Percentiles rank a stretch among this genome's conserved stretches.
These are phyloP conservation scores for Notocelia uddmanniana DNA, from an alignment of 2,888 invertebrate genomes.

Conservation along the genomic window DNA sequence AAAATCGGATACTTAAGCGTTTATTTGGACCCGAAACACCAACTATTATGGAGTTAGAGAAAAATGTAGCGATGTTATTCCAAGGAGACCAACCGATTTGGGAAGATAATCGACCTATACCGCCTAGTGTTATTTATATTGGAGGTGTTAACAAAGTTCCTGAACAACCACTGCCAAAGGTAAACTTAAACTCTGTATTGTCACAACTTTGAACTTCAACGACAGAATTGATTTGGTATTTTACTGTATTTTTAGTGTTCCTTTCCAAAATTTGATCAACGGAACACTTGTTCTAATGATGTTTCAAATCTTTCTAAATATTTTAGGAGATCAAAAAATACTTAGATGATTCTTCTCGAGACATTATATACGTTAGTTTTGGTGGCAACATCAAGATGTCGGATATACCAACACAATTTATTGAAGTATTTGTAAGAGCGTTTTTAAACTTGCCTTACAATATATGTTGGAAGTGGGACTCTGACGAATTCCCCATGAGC, in stretches of 20 bases:
- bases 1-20: slow-evolving; percentile 49
- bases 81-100: slow-evolving; percentile 70
- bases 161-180: slow-evolving; percentile 64
- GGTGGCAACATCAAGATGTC: slow-evolving; percentile 63
- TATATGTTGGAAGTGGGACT: slow-evolving; percentile 70
- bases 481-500: slow-evolving; percentile 54
- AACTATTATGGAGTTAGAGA: slow-evolving; percentile 49
- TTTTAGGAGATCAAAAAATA: slow-evolving; percentile 61
- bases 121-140: slow-evolving; percentile 68
- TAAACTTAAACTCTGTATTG: slow-evolving; percentile 46
- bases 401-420: slow-evolving; percentile 52
- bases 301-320: too few species aligned
- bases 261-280: too few species aligned
- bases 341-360: slow-evolving; percentile 60
- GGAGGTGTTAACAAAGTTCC: slow-evolving; percentile 68
- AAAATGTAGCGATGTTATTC: slow-evolving; percentile 65
- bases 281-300: too few species aligned
- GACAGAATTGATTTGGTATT: too few species aligned
- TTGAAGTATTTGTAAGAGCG: slow-evolving; percentile 52
- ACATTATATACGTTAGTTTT: slow-evolving; percentile 68
- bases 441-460: slow-evolving; percentile 65
- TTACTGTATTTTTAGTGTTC: too few species aligned
- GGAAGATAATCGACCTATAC: slow-evolving; percentile 64
- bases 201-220: too few species aligned
- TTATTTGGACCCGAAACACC: slow-evolving; percentile 54